Conservation (phyloP, 2,113 vertebrate genomes). For the Gallinago undulata region DNA sequence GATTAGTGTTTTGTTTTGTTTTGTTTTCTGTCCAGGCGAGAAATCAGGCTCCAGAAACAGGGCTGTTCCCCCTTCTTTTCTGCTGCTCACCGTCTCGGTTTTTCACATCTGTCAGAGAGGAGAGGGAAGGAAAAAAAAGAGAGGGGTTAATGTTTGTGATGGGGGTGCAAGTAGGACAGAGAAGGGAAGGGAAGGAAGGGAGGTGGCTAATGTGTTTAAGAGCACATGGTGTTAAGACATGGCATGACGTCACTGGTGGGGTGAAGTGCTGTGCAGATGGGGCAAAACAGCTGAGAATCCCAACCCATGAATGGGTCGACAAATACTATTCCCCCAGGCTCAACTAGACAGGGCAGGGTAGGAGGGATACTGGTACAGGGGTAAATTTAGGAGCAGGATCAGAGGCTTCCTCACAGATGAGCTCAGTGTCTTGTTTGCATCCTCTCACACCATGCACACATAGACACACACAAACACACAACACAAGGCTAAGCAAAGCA, state of each 20-base stretch:
- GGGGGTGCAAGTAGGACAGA: background rate
- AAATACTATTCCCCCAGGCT: background rate
- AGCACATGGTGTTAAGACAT: slow-evolving; percentile 45
- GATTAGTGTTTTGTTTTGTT: slow-evolving; percentile 74
- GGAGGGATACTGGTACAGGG: background rate
- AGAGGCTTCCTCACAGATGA: background rate
- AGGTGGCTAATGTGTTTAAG: slow-evolving; percentile 35
- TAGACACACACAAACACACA: background rate
- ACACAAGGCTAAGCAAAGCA: slow-evolving; percentile 31
- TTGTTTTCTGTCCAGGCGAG: slow-evolving; percentile 71
- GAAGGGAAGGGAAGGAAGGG: slow-evolving; percentile 17
- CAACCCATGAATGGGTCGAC: rapidly evolving
- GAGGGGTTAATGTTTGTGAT: slow-evolving; percentile 32
- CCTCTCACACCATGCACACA: background rate
- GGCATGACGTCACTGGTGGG: slow-evolving; percentile 52
- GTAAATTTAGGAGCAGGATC: slow-evolving; percentile 13
- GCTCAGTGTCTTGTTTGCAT: background rate
- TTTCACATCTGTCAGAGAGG: slow-evolving; percentile 87
- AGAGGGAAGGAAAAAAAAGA: background rate
- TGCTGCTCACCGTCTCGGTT: slow-evolving; percentile 92
- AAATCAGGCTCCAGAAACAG: slow-evolving; percentile 79
- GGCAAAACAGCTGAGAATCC: slow-evolving; percentile 7
- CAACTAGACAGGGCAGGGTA: background rate
- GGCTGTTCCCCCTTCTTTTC: slow-evolving; percentile 75
- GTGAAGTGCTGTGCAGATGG: slow-evolving; percentile 27